phyloP scores from a whole-genome alignment of 2,113 vertebrate species.

The Paratilapia polleni region DNA sequence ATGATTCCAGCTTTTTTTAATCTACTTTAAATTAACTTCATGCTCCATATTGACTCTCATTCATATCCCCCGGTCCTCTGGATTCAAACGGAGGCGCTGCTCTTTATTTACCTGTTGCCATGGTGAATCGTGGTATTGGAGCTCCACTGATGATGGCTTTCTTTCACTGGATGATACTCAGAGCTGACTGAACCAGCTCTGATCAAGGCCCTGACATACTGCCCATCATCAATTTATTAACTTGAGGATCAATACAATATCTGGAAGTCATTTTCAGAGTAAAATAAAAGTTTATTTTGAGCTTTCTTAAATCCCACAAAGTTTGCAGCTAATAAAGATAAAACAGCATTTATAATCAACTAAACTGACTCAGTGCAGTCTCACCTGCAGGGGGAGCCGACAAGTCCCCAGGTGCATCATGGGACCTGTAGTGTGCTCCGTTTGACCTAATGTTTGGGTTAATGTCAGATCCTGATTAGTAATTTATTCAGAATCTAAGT shows the following conservation, averaged over 20 bases:
- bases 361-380: not conserved
- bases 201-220: too few species aligned
- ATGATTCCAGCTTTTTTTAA: too few species aligned
- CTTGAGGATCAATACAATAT: not conserved
- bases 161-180: too few species aligned
- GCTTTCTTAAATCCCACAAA: not conserved
- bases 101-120: too few species aligned
- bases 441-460: not conserved
- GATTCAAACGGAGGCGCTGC: too few species aligned
- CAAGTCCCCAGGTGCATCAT: not conserved
- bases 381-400: not conserved
- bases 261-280: not conserved
- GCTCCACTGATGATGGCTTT: too few species aligned
- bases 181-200: too few species aligned
- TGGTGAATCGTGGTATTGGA: too few species aligned
- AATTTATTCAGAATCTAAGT: not conserved
- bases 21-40: too few species aligned
- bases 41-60: too few species aligned
- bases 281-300: conserved; percentile 11
- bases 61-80: too few species aligned
- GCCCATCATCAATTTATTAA: not conserved
- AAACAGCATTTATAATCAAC: not conserved
- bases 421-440: not conserved
- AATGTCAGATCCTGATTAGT: not conserved
- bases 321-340: not conserved